These are phyloP conservation scores for Stigmatopora nigra DNA, from an alignment of 2,113 vertebrate genomes.

Conservation along the genomic window DNA sequence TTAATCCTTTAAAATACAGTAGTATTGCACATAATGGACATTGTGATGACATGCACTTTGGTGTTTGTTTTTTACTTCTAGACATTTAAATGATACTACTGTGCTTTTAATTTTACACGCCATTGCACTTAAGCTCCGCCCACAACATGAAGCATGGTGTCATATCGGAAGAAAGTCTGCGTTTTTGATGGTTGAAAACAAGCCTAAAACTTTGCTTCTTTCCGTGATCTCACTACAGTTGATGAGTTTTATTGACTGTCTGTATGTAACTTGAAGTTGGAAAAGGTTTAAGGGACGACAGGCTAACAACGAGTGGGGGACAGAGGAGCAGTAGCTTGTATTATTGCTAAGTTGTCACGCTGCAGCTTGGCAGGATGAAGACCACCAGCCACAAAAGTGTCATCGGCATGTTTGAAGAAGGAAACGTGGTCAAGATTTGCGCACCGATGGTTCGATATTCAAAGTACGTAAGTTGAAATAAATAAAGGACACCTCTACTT, in stretches of 20 bases:
- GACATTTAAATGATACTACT: too few species aligned
- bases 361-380: slow-evolving; percentile 36
- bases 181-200: neutral
- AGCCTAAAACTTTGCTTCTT: neutral
- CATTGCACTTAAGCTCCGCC: neutral
- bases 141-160: neutral
- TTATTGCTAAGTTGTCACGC: slow-evolving; percentile 1
- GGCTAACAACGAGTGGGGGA: neutral
- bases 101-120: neutral
- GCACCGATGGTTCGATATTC: slow-evolving; percentile 98
- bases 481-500: too few species aligned
- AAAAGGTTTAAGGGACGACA: neutral
- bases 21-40: too few species aligned
- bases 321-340: slow-evolving; percentile 18
- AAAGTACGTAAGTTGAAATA: slow-evolving; percentile 84
- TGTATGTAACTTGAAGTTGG: neutral
- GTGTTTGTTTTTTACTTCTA: too few species aligned
- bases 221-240: neutral
- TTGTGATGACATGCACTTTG: too few species aligned
- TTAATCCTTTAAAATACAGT: too few species aligned
- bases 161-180: neutral
- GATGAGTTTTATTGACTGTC: neutral
- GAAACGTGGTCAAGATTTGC: slow-evolving; percentile 80
- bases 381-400: slow-evolving; percentile 43
- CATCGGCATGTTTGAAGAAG: slow-evolving; percentile 83